Conservation (phyloP, 2,113 vertebrate species). For the Corythornis cristatus region DNA sequence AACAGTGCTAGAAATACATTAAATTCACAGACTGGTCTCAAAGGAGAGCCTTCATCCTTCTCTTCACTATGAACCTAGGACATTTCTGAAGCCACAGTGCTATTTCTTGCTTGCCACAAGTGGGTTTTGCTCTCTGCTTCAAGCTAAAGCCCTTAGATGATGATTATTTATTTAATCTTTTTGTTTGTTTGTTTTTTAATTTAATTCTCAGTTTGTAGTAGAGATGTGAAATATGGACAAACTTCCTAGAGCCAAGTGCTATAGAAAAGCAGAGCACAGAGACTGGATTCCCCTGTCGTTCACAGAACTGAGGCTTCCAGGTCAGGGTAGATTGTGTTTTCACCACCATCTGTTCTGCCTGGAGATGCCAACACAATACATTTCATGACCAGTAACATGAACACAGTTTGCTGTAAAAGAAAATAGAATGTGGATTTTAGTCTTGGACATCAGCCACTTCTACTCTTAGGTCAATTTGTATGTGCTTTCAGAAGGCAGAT, state of each 20-base stretch:
- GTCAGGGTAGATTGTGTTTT: slow-evolving; percentile 16
- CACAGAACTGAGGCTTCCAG: background rate
- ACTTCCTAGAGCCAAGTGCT: slow-evolving; percentile 1
- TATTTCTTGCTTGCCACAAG: background rate
- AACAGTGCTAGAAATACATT: background rate
- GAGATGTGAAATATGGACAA: background rate
- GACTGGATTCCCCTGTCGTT: background rate
- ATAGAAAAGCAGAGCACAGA: background rate
- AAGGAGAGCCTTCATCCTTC: background rate
- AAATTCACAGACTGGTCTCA: background rate
- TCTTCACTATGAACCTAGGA: background rate
- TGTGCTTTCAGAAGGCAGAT: background rate
- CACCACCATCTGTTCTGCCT: slow-evolving; percentile 23
- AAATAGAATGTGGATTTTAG: background rate
- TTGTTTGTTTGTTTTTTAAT: background rate
- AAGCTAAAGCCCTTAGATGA: background rate
- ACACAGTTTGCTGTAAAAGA: background rate
- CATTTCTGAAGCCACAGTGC: background rate
- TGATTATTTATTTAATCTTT: background rate
- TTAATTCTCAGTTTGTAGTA: slow-evolving; percentile 7
- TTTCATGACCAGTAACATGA: background rate
- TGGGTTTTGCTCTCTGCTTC: background rate
- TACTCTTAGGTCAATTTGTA: background rate
- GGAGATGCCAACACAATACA: background rate
- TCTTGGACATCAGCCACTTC: background rate